These are phyloP conservation scores for Hylyphantes graminicola DNA, from an alignment of 1,140 invertebrate genomes.

Conservation along the genomic window DNA sequence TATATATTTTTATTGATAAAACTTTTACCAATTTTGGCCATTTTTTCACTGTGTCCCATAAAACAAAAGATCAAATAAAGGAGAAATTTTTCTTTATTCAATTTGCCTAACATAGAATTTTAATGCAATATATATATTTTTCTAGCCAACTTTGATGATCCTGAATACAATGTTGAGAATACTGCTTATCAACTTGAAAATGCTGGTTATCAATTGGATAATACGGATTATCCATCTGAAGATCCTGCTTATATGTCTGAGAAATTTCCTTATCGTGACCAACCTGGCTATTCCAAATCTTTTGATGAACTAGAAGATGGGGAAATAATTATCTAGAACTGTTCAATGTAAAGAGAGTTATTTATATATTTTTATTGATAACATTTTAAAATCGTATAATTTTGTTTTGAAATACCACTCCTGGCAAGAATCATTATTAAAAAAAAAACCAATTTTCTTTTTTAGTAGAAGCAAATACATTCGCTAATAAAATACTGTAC, in stretches of 20 bases:
- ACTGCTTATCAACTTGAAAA: too few relatives aligned
- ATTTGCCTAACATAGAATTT: background rate
- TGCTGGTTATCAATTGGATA: too few relatives aligned
- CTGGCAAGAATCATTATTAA: too few relatives aligned
- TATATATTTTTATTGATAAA: background rate
- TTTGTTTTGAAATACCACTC: background rate
- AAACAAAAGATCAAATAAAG: background rate
- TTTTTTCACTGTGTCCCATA: background rate
- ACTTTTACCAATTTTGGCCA: background rate
- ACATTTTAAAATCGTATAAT: background rate
- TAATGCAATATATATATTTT: background rate
- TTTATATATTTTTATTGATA: background rate
- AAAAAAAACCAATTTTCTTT: too few relatives aligned
- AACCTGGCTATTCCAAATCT: background rate
- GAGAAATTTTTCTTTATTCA: background rate
- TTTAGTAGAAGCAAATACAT: too few relatives aligned
- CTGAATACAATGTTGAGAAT: background rate
- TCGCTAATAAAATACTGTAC: too few relatives aligned
- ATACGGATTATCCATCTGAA: too few relatives aligned
- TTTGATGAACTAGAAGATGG: constrained; percentile 34
- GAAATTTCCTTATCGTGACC: too few relatives aligned
- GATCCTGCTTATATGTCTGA: too few relatives aligned
- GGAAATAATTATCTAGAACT: constrained; percentile 44
- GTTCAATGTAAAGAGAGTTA: background rate
- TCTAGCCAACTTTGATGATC: constrained; percentile 26